Evolutionary conservation across 2,797 vertebrate species (phyloP).

Genomic region (Syngnathus rostellatus): DNA sequence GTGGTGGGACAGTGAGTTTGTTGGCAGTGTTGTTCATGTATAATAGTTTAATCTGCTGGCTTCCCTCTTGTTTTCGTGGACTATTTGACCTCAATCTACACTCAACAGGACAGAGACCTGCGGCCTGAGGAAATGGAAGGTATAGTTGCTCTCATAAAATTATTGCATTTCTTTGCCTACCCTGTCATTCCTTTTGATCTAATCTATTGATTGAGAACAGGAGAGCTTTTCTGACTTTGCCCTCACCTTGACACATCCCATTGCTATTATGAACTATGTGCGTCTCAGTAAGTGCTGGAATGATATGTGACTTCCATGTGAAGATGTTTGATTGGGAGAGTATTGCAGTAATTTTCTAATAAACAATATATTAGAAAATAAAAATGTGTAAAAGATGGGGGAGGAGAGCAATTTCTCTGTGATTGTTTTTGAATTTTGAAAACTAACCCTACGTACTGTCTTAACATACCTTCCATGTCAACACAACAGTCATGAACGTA

Average conservation of each 20-base stretch:
- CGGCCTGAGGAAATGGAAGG: constrained; percentile 78
- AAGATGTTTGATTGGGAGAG: not conserved
- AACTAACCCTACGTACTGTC: not conserved
- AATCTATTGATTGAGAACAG: not conserved
- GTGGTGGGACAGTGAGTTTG: not conserved
- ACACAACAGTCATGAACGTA: not conserved
- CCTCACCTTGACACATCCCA: not conserved
- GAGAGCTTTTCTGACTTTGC: not conserved
- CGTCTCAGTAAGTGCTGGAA: not conserved
- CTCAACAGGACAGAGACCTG: constrained; percentile 70
- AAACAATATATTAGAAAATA: not conserved
- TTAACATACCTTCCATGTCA: not conserved
- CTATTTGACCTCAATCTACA: not conserved
- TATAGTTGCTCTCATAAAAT: constrained; percentile 34
- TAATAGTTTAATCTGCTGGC: not conserved
- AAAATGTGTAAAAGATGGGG: not conserved
- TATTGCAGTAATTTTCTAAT: not conserved
- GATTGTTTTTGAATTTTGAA: not conserved
- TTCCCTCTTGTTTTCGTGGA: not conserved
- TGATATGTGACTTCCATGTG: not conserved
- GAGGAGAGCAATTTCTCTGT: not conserved
- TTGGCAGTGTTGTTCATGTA: not conserved
- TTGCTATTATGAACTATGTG: not conserved
- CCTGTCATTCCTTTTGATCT: not conserved
- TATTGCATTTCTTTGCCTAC: not conserved